phyloP scores from a whole-genome alignment of 2,888 invertebrate species.

The Ochropleura leucogaster region DNA sequence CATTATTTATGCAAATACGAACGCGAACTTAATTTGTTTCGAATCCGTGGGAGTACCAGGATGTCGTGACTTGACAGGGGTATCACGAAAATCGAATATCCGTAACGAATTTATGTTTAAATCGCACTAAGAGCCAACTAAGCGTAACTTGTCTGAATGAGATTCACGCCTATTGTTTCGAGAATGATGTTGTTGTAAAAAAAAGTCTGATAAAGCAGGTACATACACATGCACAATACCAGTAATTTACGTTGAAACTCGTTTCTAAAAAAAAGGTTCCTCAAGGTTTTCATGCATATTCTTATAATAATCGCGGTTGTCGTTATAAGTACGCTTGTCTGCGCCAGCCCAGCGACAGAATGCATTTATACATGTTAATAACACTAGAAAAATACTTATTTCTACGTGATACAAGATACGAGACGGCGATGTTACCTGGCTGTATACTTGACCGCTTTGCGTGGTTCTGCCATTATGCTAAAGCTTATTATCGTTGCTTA shows the following conservation, averaged over 20 bases:
- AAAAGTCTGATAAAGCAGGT: conserved; percentile 69
- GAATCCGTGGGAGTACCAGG: conserved; percentile 34
- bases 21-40: conserved; percentile 35
- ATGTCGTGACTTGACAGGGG: conserved; percentile 17
- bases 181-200: conserved; percentile 66
- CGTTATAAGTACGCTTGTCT: conserved; percentile 36
- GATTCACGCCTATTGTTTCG: conserved; percentile 71
- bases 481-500: conserved; percentile 32
- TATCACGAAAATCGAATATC: conserved; percentile 36
- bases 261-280: conserved; percentile 67
- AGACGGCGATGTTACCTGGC: conserved; percentile 5
- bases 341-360: conserved; percentile 28
- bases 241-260: conserved; percentile 61
- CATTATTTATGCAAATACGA: conserved; percentile 48
- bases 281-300: conserved; percentile 63
- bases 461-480: conserved; percentile 31
- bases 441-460: conserved; percentile 38
- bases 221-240: conserved; percentile 47
- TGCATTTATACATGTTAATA: conserved; percentile 53
- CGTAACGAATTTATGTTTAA: conserved; percentile 33
- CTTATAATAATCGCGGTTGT: conserved; percentile 51
- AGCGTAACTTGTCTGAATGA: conserved; percentile 52
- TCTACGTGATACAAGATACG: conserved; percentile 18
- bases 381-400: conserved; percentile 45
- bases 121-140: conserved; percentile 15